Evolutionary conservation across 2,113 vertebrate species (phyloP).

Genomic region (Calidris pygmaea): DNA sequence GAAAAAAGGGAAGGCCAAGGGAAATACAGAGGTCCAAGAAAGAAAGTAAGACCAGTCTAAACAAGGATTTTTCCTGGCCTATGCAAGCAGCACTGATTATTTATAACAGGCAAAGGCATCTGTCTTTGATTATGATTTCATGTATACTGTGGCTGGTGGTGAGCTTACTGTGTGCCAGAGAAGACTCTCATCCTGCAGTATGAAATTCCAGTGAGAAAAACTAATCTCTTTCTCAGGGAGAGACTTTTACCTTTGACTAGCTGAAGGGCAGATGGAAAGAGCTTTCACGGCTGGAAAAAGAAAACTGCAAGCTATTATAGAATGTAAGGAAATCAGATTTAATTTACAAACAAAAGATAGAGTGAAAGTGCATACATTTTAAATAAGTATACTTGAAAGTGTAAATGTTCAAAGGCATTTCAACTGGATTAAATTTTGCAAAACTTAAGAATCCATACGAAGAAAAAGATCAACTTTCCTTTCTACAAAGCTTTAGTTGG

Average conservation of each 20-base stretch:
- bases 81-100: conserved; percentile 57
- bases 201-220: conserved; percentile 74
- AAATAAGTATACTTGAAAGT: not conserved
- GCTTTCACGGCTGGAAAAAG: conserved; percentile 67
- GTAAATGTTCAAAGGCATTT: not conserved
- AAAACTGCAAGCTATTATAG: conserved; percentile 49
- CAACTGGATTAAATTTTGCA: not conserved
- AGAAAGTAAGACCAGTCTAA: conserved; percentile 69
- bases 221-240: conserved; percentile 61
- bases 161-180: conserved; percentile 55
- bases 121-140: conserved; percentile 78
- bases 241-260: conserved; percentile 66
- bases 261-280: conserved; percentile 47
- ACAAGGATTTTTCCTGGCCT: conserved; percentile 64
- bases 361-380: not conserved
- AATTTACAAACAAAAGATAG: conserved; percentile 53
- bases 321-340: conserved; percentile 61
- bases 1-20: conserved; percentile 51
- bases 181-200: conserved; percentile 61
- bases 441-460: not conserved
- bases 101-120: conserved; percentile 68
- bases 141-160: conserved; percentile 61
- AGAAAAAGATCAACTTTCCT: not conserved
- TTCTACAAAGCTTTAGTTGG: not conserved
- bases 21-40: conserved; percentile 56